phyloP scores from a whole-genome alignment of 2,797 vertebrate genomes.

The Labroides dimidiatus region DNA sequence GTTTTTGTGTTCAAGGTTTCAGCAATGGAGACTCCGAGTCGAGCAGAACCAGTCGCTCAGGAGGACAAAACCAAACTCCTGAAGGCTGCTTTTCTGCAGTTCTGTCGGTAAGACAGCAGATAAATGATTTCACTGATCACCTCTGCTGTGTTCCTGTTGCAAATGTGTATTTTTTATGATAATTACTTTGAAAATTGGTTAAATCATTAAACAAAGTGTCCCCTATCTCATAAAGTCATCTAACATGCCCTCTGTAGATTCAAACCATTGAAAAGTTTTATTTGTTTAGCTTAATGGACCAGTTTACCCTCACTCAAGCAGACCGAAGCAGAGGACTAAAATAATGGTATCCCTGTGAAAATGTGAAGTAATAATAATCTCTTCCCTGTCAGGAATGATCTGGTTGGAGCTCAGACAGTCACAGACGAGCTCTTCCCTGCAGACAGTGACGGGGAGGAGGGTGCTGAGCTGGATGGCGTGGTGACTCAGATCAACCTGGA shows the following conservation, averaged over 20 bases:
- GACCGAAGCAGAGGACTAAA: too few species aligned
- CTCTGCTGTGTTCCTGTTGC: too few species aligned
- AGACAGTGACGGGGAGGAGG: conserved; percentile 73
- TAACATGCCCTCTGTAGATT: too few species aligned
- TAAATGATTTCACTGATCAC: not conserved
- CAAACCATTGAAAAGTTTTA: too few species aligned
- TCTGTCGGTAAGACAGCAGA: conserved; percentile 88
- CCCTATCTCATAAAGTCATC: too few species aligned
- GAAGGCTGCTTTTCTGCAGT: conserved; percentile 94
- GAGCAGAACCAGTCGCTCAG: conserved; percentile 84
- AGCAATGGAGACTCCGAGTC: conserved; percentile 81
- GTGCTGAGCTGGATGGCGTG: conserved; percentile 87
- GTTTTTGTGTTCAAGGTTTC: conserved; percentile 78
- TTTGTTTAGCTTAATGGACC: too few species aligned
- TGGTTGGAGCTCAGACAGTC: conserved; percentile 87
- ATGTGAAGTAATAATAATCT: not conserved
- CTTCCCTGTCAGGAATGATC: conserved; percentile 85
- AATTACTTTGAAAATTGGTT: too few species aligned
- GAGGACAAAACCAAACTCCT: conserved; percentile 93
- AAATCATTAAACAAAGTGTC: too few species aligned
- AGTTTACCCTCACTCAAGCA: too few species aligned
- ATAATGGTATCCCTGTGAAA: not conserved
- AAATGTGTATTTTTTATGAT: too few species aligned
- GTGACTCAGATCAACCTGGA: conserved; percentile 91
- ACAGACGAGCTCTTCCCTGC: conserved; percentile 89